Percentiles rank a stretch among this genome's conserved stretches.
Conservation (phyloP, 2,888 invertebrate genomes). For the Tetropium fuscum region DNA sequence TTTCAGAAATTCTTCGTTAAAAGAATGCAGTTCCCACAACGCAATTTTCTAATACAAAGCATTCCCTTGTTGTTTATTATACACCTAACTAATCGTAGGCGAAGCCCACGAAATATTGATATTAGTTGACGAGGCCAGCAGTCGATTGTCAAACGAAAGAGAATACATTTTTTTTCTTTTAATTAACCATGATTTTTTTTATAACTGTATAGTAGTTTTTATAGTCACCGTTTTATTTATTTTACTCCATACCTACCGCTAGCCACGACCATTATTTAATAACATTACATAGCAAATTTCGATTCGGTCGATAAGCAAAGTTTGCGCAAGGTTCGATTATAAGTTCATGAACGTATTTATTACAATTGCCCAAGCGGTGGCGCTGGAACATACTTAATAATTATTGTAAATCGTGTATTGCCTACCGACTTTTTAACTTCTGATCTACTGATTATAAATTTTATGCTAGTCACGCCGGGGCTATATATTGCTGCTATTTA, state of each 20-base stretch:
- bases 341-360: constrained; percentile 16
- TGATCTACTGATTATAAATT: constrained; percentile 17
- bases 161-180: too few relatives aligned
- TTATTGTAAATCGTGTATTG: constrained; percentile 12
- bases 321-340: constrained; percentile 4
- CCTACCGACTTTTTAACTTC: constrained; percentile 6
- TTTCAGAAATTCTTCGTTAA: too few relatives aligned
- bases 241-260: background rate
- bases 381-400: constrained; percentile 15
- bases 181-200: too few relatives aligned
- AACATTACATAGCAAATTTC: constrained; percentile 2
- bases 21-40: too few relatives aligned
- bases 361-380: constrained; percentile 16
- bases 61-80: too few relatives aligned
- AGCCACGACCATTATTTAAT: background rate
- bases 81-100: too few relatives aligned
- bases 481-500: constrained; percentile 5
- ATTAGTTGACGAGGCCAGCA: too few relatives aligned
- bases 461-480: constrained; percentile 14
- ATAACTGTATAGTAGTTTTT: too few relatives aligned
- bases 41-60: too few relatives aligned
- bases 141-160: too few relatives aligned
- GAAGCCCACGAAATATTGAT: too few relatives aligned
- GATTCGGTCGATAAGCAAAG: background rate
- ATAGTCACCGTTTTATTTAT: background rate